Evolutionary conservation across 1,140 invertebrate genomes (phyloP), one percentile per base, ranked within the genome.

Genomic region (Bombus affinis): DNA sequence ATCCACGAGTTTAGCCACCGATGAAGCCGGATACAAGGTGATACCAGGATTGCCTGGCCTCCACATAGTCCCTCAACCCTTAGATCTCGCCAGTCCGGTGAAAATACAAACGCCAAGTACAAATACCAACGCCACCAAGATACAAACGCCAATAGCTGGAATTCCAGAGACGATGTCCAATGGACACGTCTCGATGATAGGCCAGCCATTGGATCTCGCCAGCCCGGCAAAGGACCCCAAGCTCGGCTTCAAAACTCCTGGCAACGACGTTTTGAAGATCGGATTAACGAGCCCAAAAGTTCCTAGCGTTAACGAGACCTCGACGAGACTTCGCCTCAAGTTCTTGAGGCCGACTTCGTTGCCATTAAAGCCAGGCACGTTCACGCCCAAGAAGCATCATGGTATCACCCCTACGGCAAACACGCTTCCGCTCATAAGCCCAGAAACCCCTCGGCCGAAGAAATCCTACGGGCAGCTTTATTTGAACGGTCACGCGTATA

Each of bases 401-500:
- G 97, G 97, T 0, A 96, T 97, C 59, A 97, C 97, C 5, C 97
- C 97, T 0, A 97, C 96, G 68, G 96, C 97, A 15, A 97, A 97
- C 85, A 97, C 97, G 35, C 95, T 98, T 92, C 96, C 97, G 3
- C 94, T 98, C 59, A 97, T 98, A 47, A 98, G 98, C 89, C 98
- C 98, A 0, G 98, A 99, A 93, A 99, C 98, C 0, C 98, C 98
- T 18, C 94, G 98, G 15, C 97, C 98, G 0, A 97, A 97, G 62
- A 98, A 98, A 92, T 97, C 97, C n/a, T 98, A 98, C 89, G 97
- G 97, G 18, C 98, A 99, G 92, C 95, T 98, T 18, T 98, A 98
- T 94, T 93, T 98, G 57, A 98, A 98, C 94, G 98, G 98, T 1
- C 98, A 99, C 92, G 98, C 98, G 44, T 99, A 99, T 93, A 99